phyloP scores from a whole-genome alignment of 2,888 invertebrate genomes.

The Xiphydria camelus region DNA sequence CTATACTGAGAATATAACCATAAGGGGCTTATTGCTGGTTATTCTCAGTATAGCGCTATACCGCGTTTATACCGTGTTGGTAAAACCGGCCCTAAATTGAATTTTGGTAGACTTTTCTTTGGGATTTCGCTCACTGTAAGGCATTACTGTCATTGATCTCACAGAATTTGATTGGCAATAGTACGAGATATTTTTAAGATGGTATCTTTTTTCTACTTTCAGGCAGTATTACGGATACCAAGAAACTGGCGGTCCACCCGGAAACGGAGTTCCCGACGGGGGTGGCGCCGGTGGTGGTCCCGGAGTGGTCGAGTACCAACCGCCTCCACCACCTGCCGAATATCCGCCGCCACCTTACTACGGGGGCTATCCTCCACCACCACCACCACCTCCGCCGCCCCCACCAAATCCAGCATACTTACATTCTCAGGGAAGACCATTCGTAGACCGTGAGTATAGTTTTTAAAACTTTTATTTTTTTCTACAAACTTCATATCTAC shows the following conservation, averaged over 20 bases:
- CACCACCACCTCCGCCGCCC: constrained; percentile 63
- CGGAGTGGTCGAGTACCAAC: constrained; percentile 58
- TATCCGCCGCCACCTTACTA: constrained; percentile 66
- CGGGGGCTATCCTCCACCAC: constrained; percentile 53
- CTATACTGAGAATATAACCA: too few species aligned
- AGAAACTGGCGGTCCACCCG: constrained; percentile 52
- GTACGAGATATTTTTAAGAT: too few species aligned
- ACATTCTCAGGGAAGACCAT: constrained; percentile 55
- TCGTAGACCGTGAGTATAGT: constrained; percentile 51
- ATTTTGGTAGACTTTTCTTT: too few species aligned
- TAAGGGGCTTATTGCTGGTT: too few species aligned
- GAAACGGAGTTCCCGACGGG: constrained; percentile 54
- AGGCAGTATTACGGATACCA: constrained; percentile 55
- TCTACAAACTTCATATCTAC: too few species aligned
- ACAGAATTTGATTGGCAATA: too few species aligned
- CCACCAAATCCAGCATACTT: constrained; percentile 60
- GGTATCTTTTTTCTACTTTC: too few species aligned
- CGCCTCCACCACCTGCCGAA: constrained; percentile 57
- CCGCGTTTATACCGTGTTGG: too few species aligned
- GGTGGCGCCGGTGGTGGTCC: constrained; percentile 56
- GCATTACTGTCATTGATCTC: too few species aligned
- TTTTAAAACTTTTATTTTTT: background rate
- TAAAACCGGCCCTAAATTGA: too few species aligned
- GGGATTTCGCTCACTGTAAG: too few species aligned
- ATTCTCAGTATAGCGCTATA: too few species aligned